Base-by-base conservation (phyloP, 2,113 vertebrate genomes). In the Hydropotes inermis region DNA sequence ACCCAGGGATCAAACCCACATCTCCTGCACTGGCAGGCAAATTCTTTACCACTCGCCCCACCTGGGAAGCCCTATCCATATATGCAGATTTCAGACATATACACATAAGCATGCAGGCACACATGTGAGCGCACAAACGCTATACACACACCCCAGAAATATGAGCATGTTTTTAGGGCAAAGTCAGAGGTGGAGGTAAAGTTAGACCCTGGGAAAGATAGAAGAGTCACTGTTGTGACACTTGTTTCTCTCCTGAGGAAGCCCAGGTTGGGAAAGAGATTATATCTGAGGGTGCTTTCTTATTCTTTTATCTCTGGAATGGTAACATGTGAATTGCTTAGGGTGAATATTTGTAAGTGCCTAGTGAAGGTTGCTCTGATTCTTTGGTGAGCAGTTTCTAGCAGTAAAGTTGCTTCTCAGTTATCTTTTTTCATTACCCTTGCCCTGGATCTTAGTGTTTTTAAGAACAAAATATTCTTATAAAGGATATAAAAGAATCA, bases 391-490 rank as follows among this genome's bases (percentile, higher is more conserved):
- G 70, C 43, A 60, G 27, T 83, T 85, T 67, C 95, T 45, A 70
- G 28, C 94, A 78, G 30, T 87, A 57, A 86, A 55, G 89, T 95
- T 91, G 87, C 33, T 96, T 84, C 78, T 74, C 43, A 55, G 33
- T 92, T 84, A 52, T 70, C 57, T 54, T 93, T 94, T 90, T 89
- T 84, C 14, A 12, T 82, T 88, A 64, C n/a, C 82, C 4, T 95
- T 91, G 47, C 79, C 79, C 36, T 84, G 36, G 17, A 60, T 95
- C n/a, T 61, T 91, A 60, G 61, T 79, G 10, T 78, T 83, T 94
- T 93, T 7, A 87, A 89, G 58, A 25, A 85, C 54, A 92, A 87
- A 90, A 33, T 93, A 81, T 61, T 84, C 70, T 81, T 94, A 90
- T 50, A 92, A 86, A 93, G 45, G 61, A 43, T 33, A 84, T 87